A percentile compares a stretch with the other conserved stretches of the same genome.
Evolutionary conservation across 2,888 invertebrate species (phyloP).

Genomic region (Pristionchus fissidentatus): DNA sequence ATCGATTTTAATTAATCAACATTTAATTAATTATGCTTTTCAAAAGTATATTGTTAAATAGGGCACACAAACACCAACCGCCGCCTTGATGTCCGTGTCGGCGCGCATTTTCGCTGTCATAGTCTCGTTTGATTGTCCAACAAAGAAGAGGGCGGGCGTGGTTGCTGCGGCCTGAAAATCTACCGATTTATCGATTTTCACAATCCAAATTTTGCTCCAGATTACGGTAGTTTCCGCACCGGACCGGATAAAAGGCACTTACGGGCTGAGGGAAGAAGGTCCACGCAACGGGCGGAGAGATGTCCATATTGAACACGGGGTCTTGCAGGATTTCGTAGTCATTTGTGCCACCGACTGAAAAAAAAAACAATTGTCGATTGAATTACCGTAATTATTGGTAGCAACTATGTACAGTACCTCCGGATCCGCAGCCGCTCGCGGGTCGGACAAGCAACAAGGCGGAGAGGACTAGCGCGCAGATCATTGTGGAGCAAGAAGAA

Average conservation of each 20-base stretch:
- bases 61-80: conserved; percentile 51
- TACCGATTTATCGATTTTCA: background rate
- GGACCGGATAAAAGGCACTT: background rate
- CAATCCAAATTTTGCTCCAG: background rate
- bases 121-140: conserved; percentile 63
- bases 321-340: conserved; percentile 60
- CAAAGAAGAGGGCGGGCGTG: conserved; percentile 53
- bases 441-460: background rate
- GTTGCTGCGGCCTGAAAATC: background rate
- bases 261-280: conserved; percentile 61
- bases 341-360: conserved; percentile 39
- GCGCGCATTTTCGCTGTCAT: conserved; percentile 57
- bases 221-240: background rate
- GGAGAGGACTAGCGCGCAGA: background rate
- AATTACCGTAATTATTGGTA: background rate
- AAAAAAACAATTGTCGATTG: background rate
- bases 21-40: background rate
- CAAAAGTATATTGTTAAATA: background rate
- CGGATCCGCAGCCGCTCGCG: background rate
- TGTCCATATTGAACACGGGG: conserved; percentile 64
- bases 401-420: background rate
- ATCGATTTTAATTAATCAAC: too few relatives aligned
- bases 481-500: background rate
- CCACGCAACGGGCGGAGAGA: conserved; percentile 66
- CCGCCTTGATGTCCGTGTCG: conserved; percentile 59